These are phyloP conservation scores for Porites australiensis DNA, from an alignment of 64 coral and sea anemone species.

Conservation along the genomic window DNA sequence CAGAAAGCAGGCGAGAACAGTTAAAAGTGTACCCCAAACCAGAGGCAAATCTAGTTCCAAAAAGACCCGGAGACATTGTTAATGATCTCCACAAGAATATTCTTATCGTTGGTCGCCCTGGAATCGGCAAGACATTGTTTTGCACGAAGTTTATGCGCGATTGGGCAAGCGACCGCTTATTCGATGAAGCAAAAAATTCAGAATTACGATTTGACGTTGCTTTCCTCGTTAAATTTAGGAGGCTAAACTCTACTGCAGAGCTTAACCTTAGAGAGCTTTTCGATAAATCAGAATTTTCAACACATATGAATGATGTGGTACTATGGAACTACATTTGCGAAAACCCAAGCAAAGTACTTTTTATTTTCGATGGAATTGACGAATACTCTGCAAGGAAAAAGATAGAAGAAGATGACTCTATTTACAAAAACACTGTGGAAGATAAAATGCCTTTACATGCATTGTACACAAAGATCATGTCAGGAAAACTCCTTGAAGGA, in stretches of 20 bases:
- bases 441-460: neutral
- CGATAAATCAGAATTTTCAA: neutral
- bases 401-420: neutral
- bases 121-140: constrained; percentile 72
- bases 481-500: constrained; percentile 30
- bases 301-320: constrained; percentile 8
- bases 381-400: neutral
- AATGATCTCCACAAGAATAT: constrained; percentile 31
- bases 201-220: constrained; percentile 14
- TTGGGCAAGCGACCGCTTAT: neutral
- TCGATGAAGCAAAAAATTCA: neutral
- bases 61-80: neutral
- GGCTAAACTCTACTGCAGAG: neutral
- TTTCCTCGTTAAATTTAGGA: constrained; percentile 44
- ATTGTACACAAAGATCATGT: neutral
- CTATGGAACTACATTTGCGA: constrained; percentile 8
- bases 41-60: neutral
- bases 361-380: constrained; percentile 76
- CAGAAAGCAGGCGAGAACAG: neutral
- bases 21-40: constrained; percentile 1
- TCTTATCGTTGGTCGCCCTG: constrained; percentile 52
- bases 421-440: neutral
- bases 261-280: constrained; percentile 47
- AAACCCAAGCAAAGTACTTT: constrained; percentile 43
- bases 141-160: constrained; percentile 37